phyloP scores from a whole-genome alignment of 2,797 vertebrate genomes.

The Pipistrellus kuhlii region DNA sequence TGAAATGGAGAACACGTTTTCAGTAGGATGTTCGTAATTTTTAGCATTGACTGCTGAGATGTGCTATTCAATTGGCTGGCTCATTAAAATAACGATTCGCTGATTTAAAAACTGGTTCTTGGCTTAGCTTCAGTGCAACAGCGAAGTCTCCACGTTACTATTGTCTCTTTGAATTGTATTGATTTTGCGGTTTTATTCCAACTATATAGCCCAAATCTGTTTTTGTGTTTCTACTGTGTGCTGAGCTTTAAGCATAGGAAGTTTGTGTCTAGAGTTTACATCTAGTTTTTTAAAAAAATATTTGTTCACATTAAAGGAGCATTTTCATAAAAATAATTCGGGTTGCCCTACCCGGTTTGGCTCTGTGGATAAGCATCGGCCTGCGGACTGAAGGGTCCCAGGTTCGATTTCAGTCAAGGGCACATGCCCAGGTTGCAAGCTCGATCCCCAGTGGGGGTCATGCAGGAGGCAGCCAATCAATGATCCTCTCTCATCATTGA shows the following conservation, averaged over 20 bases:
- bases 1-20: not conserved
- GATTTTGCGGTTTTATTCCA: not conserved
- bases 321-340: not conserved
- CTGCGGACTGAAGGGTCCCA: too few relatives aligned
- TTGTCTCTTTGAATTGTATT: not conserved
- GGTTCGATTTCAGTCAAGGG: too few relatives aligned
- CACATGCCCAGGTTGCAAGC: too few relatives aligned
- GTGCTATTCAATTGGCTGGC: too few relatives aligned
- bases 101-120: not conserved
- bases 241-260: not conserved
- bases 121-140: not conserved
- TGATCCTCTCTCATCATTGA: too few relatives aligned
- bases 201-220: not conserved
- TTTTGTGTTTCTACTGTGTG: not conserved
- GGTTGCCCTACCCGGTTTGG: too few relatives aligned
- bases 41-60: not conserved
- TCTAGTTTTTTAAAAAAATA: not conserved
- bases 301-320: not conserved
- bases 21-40: not conserved
- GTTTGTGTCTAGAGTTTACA: not conserved
- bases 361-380: too few relatives aligned
- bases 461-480: too few relatives aligned
- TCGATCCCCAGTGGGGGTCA: too few relatives aligned
- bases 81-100: not conserved
- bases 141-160: not conserved